phyloP scores from a whole-genome alignment of 2,113 vertebrate genomes.

The Nyctereutes procyonoides region DNA sequence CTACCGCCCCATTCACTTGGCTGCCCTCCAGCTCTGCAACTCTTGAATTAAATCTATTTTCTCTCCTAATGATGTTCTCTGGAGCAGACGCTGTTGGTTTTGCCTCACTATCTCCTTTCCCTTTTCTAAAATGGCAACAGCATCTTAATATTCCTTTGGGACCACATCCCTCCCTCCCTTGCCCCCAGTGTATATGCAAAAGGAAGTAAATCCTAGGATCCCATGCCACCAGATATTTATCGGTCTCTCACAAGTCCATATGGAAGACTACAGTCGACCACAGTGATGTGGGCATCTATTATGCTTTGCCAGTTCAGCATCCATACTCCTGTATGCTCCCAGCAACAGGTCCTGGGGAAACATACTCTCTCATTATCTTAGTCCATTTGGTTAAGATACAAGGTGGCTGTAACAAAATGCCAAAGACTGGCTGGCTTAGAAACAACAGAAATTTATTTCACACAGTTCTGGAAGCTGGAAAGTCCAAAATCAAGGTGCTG shows the following conservation, averaged over 20 bases:
- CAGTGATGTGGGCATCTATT: accelerated
- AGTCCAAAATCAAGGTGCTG: neutral
- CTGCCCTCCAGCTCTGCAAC: neutral
- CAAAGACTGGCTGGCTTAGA: neutral
- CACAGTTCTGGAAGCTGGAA: neutral
- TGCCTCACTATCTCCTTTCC: neutral
- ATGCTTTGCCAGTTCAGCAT: neutral
- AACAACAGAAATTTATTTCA: neutral
- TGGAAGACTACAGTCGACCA: neutral
- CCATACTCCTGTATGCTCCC: neutral
- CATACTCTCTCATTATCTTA: neutral
- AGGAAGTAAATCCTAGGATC: neutral
- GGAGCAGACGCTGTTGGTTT: neutral
- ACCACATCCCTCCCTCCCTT: neutral
- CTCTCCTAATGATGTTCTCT: neutral
- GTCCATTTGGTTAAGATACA: neutral
- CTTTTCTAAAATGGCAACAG: neutral
- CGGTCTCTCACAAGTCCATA: neutral
- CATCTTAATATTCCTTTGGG: neutral
- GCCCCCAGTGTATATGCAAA: too few relatives aligned
- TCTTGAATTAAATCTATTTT: neutral
- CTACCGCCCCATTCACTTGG: neutral
- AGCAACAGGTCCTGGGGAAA: neutral
- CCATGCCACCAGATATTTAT: neutral
- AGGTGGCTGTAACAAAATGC: neutral